Evolutionary conservation across 2,888 invertebrate genomes (phyloP), one percentile per base, ranked within the genome.

Genomic region (Scaptodrosophila latifasciaeformis): DNA sequence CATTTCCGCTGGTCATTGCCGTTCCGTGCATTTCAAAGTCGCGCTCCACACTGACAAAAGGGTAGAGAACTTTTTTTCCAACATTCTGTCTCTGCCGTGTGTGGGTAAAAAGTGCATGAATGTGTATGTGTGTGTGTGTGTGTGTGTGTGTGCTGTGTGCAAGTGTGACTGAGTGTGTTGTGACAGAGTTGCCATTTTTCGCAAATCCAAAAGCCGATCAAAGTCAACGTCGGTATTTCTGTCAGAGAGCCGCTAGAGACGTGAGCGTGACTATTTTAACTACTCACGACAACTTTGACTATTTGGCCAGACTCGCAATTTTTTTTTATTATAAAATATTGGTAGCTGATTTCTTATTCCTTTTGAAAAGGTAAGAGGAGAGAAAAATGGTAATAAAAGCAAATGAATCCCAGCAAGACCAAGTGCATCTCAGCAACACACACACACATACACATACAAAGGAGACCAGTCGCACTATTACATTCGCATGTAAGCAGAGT

Each of bases 1-100:
- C 29, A 13, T 29, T n/a, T 30, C 13, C 18, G 5, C 40, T 6
- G 15, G 9, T 13, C 19, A 4, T 10, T 55, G 74, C 27, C 45
- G 52, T 68, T 61, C 63, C 77, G 70, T 69, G 60, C 83, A 79
- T 78, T 81, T 70, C 84, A 82, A 84, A 83, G 84, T 82, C 84
- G 78, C 84, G 84, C 81, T 84, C 76, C 75, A 69, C 69, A 84
- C 83, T 84, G 83, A 70, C 78, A 77, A 81, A 82, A 81, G 84
- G 82, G 83, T 84, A 84, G 83, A 83, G 81, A 84, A 81, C 77
- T 81, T 79, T 70, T 78, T 78, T 71, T 69, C 71, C 75, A 81
- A 72, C 75, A 67, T 61, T n/a, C n/a, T n/a, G n/a, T n/a, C n/a
- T n/a, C n/a, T n/a, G n/a, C n/a, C n/a, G n/a, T n/a, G n/a, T n/a